Conservation (phyloP, 2,888 invertebrate species). For the Harpagoxenus sublaevis region DNA sequence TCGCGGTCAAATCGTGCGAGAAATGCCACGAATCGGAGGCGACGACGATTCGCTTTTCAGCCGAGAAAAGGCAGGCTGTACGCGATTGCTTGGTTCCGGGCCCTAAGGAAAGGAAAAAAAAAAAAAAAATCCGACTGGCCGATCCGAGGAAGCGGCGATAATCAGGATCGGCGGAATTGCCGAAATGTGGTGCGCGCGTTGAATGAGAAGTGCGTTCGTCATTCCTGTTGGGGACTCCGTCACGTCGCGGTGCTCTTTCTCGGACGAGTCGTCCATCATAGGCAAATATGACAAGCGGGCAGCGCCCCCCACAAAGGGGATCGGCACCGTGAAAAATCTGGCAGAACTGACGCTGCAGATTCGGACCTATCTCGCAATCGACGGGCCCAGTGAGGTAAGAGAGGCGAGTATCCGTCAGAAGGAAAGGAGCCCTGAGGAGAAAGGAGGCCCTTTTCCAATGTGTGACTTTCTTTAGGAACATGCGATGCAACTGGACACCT, state of each 20-base stretch:
- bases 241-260: constrained; percentile 69
- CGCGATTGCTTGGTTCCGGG: constrained; percentile 45
- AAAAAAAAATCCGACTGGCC: constrained; percentile 72
- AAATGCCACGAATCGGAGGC: constrained; percentile 53
- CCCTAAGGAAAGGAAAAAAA: constrained; percentile 2
- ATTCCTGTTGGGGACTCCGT: constrained; percentile 80
- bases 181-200: constrained; percentile 79
- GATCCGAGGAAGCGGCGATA: constrained; percentile 79
- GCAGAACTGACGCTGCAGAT: constrained; percentile 84
- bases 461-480: constrained; percentile 28
- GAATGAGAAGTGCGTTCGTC: constrained; percentile 84
- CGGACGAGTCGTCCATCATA: constrained; percentile 85
- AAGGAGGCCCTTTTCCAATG: constrained; percentile 46
- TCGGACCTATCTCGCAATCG: constrained; percentile 79
- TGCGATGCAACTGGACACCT: constrained; percentile 46
- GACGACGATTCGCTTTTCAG: constrained; percentile 60
- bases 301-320: constrained; percentile 81
- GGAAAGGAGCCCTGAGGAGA: constrained; percentile 31
- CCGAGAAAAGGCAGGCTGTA: constrained; percentile 39
- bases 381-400: constrained; percentile 54
- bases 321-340: constrained; percentile 85
- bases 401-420: constrained; percentile 16
- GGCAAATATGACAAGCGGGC: constrained; percentile 86
- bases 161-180: constrained; percentile 80
- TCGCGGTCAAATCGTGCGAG: constrained; percentile 60